These are phyloP conservation scores for Forpus xanthops DNA, from an alignment of 2,797 vertebrate genomes.

Conservation along the genomic window DNA sequence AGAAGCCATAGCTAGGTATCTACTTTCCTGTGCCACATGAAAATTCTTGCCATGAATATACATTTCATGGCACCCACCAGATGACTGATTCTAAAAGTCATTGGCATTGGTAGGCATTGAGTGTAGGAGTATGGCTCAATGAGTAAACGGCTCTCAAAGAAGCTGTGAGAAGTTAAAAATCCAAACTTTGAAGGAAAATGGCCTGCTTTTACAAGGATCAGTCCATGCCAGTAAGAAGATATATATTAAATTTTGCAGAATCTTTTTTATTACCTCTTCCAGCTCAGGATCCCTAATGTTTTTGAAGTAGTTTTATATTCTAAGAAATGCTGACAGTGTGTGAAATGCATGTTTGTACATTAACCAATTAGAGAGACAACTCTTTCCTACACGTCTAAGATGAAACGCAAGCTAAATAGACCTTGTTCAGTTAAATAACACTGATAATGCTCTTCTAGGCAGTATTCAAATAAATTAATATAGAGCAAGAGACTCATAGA, in stretches of 20 bases:
- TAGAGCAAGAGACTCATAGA: neutral
- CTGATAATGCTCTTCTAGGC: neutral
- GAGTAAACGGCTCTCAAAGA: neutral
- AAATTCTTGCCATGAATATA: neutral
- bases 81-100: neutral
- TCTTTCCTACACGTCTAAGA: neutral
- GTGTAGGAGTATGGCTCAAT: neutral
- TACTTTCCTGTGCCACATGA: neutral
- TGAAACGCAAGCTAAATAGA: neutral
- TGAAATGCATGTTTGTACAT: neutral
- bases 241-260: neutral
- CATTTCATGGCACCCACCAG: constrained; percentile 11
- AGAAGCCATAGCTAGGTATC: neutral
- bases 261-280: neutral
- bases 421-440: neutral
- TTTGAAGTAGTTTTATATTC: neutral
- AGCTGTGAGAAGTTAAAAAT: neutral
- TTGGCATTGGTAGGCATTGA: neutral
- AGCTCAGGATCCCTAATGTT: neutral
- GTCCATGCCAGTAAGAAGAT: neutral
- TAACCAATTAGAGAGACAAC: neutral
- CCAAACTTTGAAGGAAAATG: neutral
- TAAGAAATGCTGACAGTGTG: fast-evolving
- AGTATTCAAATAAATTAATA: neutral
- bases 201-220: neutral